Evolutionary conservation across 2,113 vertebrate species (phyloP), one percentile per base, ranked within the genome.

Genomic region (Cyanoderma ruficeps): DNA sequence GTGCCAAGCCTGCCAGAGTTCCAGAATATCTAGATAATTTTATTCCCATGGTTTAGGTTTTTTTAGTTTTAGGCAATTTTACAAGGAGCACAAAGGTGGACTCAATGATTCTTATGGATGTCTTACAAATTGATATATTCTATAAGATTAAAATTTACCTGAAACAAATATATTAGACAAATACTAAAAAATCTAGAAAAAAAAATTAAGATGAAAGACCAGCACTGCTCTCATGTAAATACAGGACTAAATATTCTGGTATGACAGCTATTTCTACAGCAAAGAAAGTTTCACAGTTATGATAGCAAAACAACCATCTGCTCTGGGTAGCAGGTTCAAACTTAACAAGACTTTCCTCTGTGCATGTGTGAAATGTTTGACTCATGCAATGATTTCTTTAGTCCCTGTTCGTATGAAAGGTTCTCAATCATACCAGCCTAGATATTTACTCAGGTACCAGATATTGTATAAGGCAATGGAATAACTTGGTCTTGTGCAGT

Each of bases 81-180:
- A 11, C 5, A 10, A 57, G 37, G 10, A 39, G 3, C 6, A 11
- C 18, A 12, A 25, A 65, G 7, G 6, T 53, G 7, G 5, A 49
- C 2, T 39, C 0, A 0, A 24, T 35, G 15, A 70, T 42, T 20
- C 17, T 42, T 61, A 24, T 16, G 4, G 2, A 7, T 53, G 2
- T 12, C 15, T 93, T 78, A 31, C 7, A 82, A 46, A 35, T 4
- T 3, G 2, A 65, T 46, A 18, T 27, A 75, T 16, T 76, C 31
- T 41, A 20, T 49, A 33, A 24, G 10, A 60, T 42, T 49, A 16
- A 44, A 41, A 30, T 61, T 63, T 25, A 49, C 6, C 16, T 53
- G 8, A 37, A 82, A 24, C 2, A 47, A 30, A 67, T 27, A 42
- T 6, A 25, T 17, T 8, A 71, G 9, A 46, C 2, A 90, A 64